Conservation (phyloP, 2,888 invertebrate genomes). For the Drosophila kokeensis region DNA sequence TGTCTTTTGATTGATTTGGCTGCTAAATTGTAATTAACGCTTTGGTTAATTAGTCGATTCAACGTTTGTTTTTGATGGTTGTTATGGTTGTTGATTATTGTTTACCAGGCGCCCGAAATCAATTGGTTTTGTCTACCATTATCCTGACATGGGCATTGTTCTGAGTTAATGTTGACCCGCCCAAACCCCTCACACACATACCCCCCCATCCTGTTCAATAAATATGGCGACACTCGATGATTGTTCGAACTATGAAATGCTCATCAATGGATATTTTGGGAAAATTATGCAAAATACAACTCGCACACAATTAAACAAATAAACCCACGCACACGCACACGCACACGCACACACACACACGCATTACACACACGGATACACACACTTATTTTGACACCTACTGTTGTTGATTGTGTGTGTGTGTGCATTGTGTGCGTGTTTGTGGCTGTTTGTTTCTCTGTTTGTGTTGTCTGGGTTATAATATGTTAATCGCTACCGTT, state of each 20-base stretch:
- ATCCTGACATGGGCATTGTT: constrained; percentile 22
- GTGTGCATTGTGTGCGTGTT: constrained; percentile 25
- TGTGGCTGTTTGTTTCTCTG: constrained; percentile 41
- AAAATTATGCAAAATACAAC: constrained; percentile 73
- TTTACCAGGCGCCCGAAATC: constrained; percentile 28
- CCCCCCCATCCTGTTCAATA: constrained; percentile 26
- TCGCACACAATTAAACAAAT: constrained; percentile 13
- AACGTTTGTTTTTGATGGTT: constrained; percentile 18
- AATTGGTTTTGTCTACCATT: constrained; percentile 39
- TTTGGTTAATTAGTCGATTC: constrained; percentile 34
- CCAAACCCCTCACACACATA: background rate
- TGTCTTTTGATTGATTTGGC: constrained; percentile 15
- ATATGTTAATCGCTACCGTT: constrained; percentile 81
- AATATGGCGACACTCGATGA: constrained; percentile 36
- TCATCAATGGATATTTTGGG: constrained; percentile 67
- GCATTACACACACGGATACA: constrained; percentile 12
- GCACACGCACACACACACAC: constrained; percentile 14
- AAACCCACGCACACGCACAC: constrained; percentile 22
- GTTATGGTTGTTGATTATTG: constrained; percentile 15
- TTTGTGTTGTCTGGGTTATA: constrained; percentile 68
- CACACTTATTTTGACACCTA: constrained; percentile 63
- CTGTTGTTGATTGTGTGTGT: constrained; percentile 36
- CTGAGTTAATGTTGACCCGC: constrained; percentile 17
- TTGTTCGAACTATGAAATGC: constrained; percentile 71
- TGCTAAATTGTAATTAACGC: constrained; percentile 25